Evolutionary conservation across 1,140 invertebrate genomes (phyloP).

Genomic region (Berghia stephanieae): DNA sequence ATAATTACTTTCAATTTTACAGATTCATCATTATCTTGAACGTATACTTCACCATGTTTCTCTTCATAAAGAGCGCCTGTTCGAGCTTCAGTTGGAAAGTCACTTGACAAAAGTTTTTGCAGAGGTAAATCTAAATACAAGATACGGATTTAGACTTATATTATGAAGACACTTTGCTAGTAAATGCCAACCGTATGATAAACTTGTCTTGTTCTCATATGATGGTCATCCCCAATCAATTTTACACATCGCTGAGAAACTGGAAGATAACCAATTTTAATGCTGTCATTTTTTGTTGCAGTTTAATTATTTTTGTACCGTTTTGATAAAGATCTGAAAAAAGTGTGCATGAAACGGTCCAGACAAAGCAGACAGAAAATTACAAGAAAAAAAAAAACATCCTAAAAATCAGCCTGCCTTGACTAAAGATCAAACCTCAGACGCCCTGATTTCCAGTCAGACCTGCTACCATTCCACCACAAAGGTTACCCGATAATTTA

Average conservation of each 20-base stretch:
- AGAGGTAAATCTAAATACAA: slow-evolving; percentile 37
- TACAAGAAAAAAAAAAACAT: too few relatives aligned
- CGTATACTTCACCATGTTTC: slow-evolving; percentile 44
- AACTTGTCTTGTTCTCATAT: not conserved
- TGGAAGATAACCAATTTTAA: not conserved
- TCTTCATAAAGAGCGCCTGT: slow-evolving; percentile 47
- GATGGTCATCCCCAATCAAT: not conserved
- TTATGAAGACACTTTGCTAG: not conserved
- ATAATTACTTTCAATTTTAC: slow-evolving; percentile 9
- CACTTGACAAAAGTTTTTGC: slow-evolving; percentile 48
- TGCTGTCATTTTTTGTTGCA: not conserved
- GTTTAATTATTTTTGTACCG: not conserved
- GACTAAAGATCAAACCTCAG: too few relatives aligned
- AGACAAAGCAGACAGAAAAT: too few relatives aligned
- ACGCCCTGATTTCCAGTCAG: too few relatives aligned
- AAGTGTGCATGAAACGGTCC: too few relatives aligned
- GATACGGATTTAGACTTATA: not conserved
- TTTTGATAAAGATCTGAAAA: too few relatives aligned
- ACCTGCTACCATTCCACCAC: too few relatives aligned
- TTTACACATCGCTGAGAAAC: not conserved
- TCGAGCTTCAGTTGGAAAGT: slow-evolving; percentile 51
- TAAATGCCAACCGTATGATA: not conserved
- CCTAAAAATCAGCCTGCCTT: too few relatives aligned
- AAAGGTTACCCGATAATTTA: too few relatives aligned
- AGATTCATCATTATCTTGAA: slow-evolving; percentile 55